Evolutionary conservation across 1,140 invertebrate species (phyloP).

Genomic region (Caerostris darwini): DNA sequence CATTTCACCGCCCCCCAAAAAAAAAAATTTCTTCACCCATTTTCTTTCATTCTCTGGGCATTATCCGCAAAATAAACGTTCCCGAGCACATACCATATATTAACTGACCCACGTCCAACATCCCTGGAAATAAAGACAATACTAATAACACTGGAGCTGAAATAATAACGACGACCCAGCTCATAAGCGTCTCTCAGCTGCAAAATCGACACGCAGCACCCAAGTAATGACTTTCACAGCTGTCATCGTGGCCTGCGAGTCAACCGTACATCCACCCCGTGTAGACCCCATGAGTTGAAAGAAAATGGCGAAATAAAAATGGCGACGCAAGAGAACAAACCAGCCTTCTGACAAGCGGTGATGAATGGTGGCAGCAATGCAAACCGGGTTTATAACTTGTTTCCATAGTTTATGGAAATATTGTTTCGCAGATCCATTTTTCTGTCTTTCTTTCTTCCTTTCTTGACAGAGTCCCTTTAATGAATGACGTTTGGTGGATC

Average conservation of each 20-base stretch:
- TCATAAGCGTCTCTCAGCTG: not conserved
- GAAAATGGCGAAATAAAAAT: not conserved
- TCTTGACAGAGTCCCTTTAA: not conserved
- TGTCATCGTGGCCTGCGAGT: not conserved
- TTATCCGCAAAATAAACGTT: not conserved
- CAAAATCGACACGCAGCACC: constrained; percentile 37
- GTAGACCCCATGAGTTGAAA: not conserved
- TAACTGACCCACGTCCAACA: not conserved
- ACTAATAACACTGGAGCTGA: too few species aligned
- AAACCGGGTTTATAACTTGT: constrained; percentile 42
- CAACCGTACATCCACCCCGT: too few species aligned
- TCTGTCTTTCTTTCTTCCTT: not conserved
- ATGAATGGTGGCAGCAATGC: constrained; percentile 39
- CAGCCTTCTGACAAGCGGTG: not conserved
- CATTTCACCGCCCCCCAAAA: too few species aligned
- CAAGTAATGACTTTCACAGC: constrained; percentile 45
- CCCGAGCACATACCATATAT: not conserved
- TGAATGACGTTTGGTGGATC: not conserved
- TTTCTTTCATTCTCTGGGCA: too few species aligned
- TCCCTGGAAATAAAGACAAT: not conserved
- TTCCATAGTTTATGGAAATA: not conserved
- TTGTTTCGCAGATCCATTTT: not conserved
- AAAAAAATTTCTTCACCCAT: too few species aligned
- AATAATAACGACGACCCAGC: not conserved
- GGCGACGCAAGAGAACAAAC: not conserved